A percentile compares a stretch with the other conserved stretches of the same genome.
These are phyloP conservation scores for Caenorhabditis becei DNA, from an alignment of 2,888 invertebrate genomes.

Conservation along the genomic window DNA sequence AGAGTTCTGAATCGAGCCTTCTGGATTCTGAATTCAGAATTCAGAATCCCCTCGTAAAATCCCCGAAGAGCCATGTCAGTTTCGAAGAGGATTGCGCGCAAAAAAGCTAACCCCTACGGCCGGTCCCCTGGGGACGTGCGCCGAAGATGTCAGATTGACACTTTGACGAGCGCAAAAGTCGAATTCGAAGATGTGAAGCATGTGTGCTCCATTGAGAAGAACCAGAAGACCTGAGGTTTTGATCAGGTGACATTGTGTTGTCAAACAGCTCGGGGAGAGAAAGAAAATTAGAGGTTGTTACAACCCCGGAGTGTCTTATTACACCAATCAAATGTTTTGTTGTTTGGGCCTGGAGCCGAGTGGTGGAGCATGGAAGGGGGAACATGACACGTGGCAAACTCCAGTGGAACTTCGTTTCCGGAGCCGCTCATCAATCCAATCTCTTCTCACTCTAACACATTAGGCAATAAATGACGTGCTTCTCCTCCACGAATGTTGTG, in stretches of 20 bases:
- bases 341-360: constrained; percentile 7
- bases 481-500: not conserved
- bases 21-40: not conserved
- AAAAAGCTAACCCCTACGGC: not conserved
- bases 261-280: not conserved
- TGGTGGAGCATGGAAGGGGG: not conserved
- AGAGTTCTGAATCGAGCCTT: too few relatives aligned
- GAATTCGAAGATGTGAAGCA: not conserved
- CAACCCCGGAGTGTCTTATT: not conserved
- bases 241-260: constrained; percentile 2
- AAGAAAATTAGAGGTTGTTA: not conserved
- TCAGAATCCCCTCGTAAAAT: not conserved
- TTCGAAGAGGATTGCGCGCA: not conserved
- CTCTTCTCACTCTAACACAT: constrained; percentile 5
- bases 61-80: constrained; percentile 17
- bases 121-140: constrained; percentile 12
- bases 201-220: not conserved
- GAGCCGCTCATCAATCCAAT: not conserved
- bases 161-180: constrained; percentile 7
- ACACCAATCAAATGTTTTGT: constrained; percentile 26
- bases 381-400: too few relatives aligned
- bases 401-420: too few relatives aligned
- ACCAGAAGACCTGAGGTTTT: not conserved
- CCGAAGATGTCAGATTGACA: constrained; percentile 18
- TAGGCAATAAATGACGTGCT: constrained; percentile 27